Evolutionary conservation across 1,140 invertebrate species (phyloP).

Genomic region (Eueides isabella): DNA sequence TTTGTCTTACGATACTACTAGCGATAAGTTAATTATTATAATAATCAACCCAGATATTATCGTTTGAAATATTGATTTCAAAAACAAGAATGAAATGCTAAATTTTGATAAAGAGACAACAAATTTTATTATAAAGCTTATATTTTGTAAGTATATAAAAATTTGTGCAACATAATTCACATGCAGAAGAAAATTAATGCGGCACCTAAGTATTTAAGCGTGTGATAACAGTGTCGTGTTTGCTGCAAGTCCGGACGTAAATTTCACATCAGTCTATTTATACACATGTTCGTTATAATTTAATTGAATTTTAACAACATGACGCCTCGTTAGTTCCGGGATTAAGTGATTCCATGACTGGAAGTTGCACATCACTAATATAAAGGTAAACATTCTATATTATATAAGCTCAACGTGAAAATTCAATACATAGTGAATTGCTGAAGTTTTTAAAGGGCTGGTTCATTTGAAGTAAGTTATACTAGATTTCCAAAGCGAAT

Average conservation of each 20-base stretch:
- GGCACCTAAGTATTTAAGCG: background rate
- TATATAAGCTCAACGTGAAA: conserved; percentile 21
- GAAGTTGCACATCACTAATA: conserved; percentile 35
- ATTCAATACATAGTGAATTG: conserved; percentile 15
- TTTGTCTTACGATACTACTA: too few species aligned
- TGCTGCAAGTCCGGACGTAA: conserved; percentile 17
- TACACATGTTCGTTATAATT: conserved; percentile 43
- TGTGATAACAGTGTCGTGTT: background rate
- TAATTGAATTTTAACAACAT: conserved; percentile 52
- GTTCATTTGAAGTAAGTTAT: conserved; percentile 6
- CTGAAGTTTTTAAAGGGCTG: conserved; percentile 1
- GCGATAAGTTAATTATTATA: too few species aligned
- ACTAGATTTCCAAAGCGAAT: conserved; percentile 6
- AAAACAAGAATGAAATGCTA: too few species aligned
- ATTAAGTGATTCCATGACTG: conserved; percentile 44
- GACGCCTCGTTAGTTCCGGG: conserved; percentile 47
- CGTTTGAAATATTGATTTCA: too few species aligned
- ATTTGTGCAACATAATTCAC: background rate
- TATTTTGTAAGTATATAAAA: background rate
- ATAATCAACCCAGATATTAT: too few species aligned
- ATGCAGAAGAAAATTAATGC: background rate
- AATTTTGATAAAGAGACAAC: too few species aligned
- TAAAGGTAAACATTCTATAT: conserved; percentile 24
- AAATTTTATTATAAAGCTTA: background rate
- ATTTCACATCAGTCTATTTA: conserved; percentile 29